Percentiles rank a stretch among this genome's conserved stretches.
Conservation (phyloP, 2,797 vertebrate species). For the Brachyalestes nurse region DNA sequence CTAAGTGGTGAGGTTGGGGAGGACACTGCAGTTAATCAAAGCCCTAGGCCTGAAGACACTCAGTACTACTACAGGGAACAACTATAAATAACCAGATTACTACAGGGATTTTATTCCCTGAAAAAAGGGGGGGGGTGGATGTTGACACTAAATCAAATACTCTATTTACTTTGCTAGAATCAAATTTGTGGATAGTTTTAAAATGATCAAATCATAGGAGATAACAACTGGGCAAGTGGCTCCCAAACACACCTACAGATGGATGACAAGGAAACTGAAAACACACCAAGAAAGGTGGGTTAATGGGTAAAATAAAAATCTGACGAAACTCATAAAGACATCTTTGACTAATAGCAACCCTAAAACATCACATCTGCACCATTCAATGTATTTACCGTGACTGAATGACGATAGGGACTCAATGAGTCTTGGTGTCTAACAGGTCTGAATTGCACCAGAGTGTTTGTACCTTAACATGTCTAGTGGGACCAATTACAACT, state of each 20-base stretch:
- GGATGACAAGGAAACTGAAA: not conserved
- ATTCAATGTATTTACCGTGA: not conserved
- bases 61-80: not conserved
- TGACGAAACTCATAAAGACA: not conserved
- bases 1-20: conserved; percentile 5
- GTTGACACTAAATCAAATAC: not conserved
- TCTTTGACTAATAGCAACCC: not conserved
- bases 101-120: conserved; percentile 1
- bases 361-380: not conserved
- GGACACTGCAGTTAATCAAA: conserved; percentile 34
- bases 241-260: not conserved
- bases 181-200: not conserved
- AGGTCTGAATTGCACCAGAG: conserved; percentile 11
- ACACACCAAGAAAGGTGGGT: not conserved
- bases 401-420: not conserved
- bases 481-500: conserved; percentile 50
- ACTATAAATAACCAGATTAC: conserved; percentile 14
- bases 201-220: not conserved
- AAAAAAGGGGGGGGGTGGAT: not conserved
- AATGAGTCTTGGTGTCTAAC: conserved; percentile 3
- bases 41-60: not conserved
- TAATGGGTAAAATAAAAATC: not conserved
- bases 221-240: not conserved
- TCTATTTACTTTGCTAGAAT: not conserved
- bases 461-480: conserved; percentile 33